These are phyloP conservation scores for Atethmia centrago DNA, from an alignment of 2,888 invertebrate genomes.

Conservation along the genomic window DNA sequence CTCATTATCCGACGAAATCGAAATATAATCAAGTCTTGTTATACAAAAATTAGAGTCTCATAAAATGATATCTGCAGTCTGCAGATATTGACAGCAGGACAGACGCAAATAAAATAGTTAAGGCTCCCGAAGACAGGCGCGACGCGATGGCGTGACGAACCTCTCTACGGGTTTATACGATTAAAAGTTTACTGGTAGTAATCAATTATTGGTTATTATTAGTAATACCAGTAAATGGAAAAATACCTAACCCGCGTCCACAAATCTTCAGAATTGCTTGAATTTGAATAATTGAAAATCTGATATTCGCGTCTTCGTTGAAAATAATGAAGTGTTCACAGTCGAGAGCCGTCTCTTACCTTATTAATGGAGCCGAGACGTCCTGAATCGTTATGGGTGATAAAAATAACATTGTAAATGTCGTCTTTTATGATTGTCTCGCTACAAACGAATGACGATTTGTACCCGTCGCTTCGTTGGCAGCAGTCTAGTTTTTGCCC, in stretches of 20 bases:
- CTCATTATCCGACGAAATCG: background rate
- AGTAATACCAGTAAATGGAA: background rate
- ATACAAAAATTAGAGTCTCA: background rate
- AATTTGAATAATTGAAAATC: background rate
- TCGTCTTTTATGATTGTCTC: slow-evolving; percentile 71
- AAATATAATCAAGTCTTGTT: too few species aligned
- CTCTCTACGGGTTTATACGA: background rate
- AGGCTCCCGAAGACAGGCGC: too few species aligned
- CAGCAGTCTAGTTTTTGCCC: slow-evolving; percentile 40
- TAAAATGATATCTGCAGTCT: background rate
- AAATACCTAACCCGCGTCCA: background rate
- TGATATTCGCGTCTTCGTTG: slow-evolving; percentile 51
- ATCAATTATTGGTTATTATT: background rate
- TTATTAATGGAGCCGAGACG: slow-evolving; percentile 75
- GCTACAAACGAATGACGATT: slow-evolving; percentile 72
- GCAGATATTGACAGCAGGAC: background rate
- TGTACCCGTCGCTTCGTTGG: slow-evolving; percentile 70
- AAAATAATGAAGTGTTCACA: slow-evolving; percentile 80
- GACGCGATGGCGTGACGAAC: too few species aligned
- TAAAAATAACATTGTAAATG: slow-evolving; percentile 79
- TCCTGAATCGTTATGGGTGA: slow-evolving; percentile 73
- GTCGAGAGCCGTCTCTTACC: slow-evolving; percentile 72
- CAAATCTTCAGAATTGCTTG: background rate
- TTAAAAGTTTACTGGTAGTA: background rate
- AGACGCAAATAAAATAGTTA: background rate